Evolutionary conservation across 2,888 invertebrate species (phyloP).

Genomic region (Adelphocoris suturalis): DNA sequence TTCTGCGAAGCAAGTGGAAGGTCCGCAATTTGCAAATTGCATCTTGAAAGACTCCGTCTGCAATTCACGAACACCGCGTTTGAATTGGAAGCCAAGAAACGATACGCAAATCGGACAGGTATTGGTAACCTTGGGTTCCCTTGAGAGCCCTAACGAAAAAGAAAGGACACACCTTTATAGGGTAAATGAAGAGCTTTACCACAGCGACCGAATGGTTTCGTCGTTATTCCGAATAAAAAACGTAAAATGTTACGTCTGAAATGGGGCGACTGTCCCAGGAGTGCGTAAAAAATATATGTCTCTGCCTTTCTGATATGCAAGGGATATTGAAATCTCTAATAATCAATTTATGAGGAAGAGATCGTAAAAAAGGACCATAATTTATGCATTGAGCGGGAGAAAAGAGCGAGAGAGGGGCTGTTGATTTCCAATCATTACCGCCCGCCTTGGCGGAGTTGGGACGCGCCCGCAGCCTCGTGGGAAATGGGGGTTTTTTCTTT

Average conservation of each 20-base stretch:
- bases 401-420: constrained; percentile 52
- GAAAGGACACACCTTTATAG: background rate
- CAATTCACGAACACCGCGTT: too few species aligned
- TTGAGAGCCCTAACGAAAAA: background rate
- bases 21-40: too few species aligned
- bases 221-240: background rate
- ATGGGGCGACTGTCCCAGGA: constrained; percentile 17
- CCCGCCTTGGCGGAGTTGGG: constrained; percentile 51
- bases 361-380: constrained; percentile 69
- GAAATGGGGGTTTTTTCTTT: background rate
- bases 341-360: constrained; percentile 72
- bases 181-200: background rate
- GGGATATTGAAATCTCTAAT: constrained; percentile 72
- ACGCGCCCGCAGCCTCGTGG: constrained; percentile 5
- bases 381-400: constrained; percentile 72
- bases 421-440: constrained; percentile 73
- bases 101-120: constrained; percentile 22
- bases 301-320: constrained; percentile 20
- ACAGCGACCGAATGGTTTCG: constrained; percentile 20
- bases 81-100: background rate
- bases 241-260: constrained; percentile 18
- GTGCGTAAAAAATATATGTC: constrained; percentile 61
- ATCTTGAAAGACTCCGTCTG: too few species aligned
- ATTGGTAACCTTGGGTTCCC: background rate
- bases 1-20: too few species aligned